Conservation (phyloP, 2,113 vertebrate species). For the Chloropsis hardwickii region DNA sequence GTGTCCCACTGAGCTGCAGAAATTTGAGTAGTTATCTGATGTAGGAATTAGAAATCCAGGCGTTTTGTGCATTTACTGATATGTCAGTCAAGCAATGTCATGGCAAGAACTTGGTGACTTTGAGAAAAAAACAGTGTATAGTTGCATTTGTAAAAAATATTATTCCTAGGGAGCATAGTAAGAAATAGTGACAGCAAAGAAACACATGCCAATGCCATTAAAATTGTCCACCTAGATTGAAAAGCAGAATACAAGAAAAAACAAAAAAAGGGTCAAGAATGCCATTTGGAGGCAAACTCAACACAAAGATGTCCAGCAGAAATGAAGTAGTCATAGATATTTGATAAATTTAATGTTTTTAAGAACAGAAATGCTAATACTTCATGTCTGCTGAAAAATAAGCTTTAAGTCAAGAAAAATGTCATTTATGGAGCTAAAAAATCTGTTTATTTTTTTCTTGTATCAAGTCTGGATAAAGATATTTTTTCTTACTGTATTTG, state of each 20-base stretch:
- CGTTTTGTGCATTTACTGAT: neutral
- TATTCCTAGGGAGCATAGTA: neutral
- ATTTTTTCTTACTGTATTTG: neutral
- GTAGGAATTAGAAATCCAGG: neutral
- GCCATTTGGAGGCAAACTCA: neutral
- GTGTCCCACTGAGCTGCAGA: neutral
- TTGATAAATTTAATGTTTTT: neutral
- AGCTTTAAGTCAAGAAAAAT: neutral
- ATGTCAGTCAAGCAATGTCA: neutral
- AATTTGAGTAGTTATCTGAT: neutral
- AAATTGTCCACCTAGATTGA: neutral
- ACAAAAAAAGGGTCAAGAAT: neutral
- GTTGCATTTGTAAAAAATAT: neutral
- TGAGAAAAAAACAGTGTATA: neutral
- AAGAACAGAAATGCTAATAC: neutral
- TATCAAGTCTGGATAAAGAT: neutral
- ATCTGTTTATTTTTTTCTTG: neutral
- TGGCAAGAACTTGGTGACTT: neutral
- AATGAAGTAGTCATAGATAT: neutral
- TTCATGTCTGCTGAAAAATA: neutral
- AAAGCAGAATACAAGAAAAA: neutral
- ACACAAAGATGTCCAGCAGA: neutral
- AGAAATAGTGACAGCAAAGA: neutral
- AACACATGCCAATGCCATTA: neutral
- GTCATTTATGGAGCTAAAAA: neutral